Evolutionary conservation across 2,888 invertebrate species (phyloP).

Genomic region (Bombylius discolor): DNA sequence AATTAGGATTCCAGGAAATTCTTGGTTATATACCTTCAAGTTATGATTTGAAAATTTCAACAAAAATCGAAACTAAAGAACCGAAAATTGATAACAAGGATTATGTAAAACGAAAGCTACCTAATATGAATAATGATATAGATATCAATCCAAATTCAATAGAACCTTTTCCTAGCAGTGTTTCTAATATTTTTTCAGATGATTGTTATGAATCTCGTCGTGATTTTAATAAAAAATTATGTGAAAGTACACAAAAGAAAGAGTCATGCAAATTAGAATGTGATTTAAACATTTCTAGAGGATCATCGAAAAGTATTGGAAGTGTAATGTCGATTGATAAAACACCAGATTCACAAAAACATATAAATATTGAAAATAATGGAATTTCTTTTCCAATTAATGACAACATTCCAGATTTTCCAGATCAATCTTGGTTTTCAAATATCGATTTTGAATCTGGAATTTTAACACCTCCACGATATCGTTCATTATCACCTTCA

Average conservation of each 20-base stretch:
- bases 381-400: neutral
- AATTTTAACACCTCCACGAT: neutral
- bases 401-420: neutral
- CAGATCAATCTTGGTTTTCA: neutral
- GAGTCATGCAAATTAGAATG: neutral
- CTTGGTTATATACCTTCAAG: neutral
- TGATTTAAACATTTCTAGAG: neutral
- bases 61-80: neutral
- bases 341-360: too few relatives aligned
- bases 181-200: too few relatives aligned
- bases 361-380: too few relatives aligned
- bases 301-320: neutral
- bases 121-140: too few relatives aligned
- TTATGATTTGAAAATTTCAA: neutral
- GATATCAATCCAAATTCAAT: too few relatives aligned
- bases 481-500: neutral
- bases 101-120: neutral
- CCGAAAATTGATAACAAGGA: neutral
- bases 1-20: constrained; percentile 1
- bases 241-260: neutral
- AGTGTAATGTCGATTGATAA: neutral
- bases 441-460: neutral
- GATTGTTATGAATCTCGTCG: neutral
- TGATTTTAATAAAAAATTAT: neutral
- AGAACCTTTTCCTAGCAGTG: too few relatives aligned